Conservation (phyloP, 1,140 invertebrate species). For the Drosophila guanche region DNA sequence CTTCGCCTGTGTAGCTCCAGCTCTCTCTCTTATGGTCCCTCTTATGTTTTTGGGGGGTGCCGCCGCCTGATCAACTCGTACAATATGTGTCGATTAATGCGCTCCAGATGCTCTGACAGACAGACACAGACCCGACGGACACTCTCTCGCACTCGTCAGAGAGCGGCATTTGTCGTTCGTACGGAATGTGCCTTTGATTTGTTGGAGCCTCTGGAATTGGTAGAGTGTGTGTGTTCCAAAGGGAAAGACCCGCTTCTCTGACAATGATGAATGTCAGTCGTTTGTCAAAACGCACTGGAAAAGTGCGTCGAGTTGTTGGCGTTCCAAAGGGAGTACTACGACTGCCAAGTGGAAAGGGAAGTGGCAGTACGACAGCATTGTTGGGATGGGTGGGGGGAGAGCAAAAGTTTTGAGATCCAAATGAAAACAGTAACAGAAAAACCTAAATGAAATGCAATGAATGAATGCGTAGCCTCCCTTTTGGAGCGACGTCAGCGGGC, state of each 20-base stretch:
- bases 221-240: constrained; percentile 2
- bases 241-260: constrained; percentile 31
- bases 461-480: constrained; percentile 39
- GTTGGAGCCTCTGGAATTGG: constrained; percentile 53
- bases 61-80: constrained; percentile 63
- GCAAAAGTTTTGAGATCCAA: constrained; percentile 32
- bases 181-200: constrained; percentile 78
- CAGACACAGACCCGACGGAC: background rate
- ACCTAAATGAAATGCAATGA: constrained; percentile 55
- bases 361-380: too few species aligned
- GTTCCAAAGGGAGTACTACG: constrained; percentile 11
- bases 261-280: constrained; percentile 82
- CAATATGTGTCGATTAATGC: constrained; percentile 81
- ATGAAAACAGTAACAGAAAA: constrained; percentile 60
- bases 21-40: constrained; percentile 3
- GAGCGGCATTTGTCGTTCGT: constrained; percentile 43
- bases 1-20: background rate
- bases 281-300: constrained; percentile 79
- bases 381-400: background rate
- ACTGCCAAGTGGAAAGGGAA: too few species aligned
- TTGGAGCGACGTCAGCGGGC: constrained; percentile 3
- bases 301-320: constrained; percentile 58
- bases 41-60: constrained; percentile 15
- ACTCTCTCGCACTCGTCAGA: constrained; percentile 28
- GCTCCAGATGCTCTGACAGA: constrained; percentile 73